Evolutionary conservation across 2,113 vertebrate species (phyloP), one percentile per base, ranked within the genome.

Genomic region (Atlantisia rogersi): DNA sequence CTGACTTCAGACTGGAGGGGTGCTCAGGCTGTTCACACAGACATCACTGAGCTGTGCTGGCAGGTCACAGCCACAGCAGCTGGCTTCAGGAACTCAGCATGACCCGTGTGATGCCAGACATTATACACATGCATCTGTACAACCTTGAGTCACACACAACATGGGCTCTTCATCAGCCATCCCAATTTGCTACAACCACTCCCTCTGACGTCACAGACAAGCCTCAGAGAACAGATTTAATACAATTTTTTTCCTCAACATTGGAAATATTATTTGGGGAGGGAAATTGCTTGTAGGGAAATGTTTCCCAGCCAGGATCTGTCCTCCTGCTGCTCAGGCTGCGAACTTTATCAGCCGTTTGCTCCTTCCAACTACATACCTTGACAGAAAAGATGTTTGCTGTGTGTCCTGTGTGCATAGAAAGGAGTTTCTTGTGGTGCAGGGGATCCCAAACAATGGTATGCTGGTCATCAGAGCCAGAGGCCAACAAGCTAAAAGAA

Each of bases 311-410:
- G 46, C 26, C 84, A 71, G 21, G 39, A 64, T 64, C 83, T 70
- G n/a, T 48, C 18, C 48, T 84, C 87, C 28, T 29, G 37, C 81
- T 88, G 29, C 53, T 69, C 40, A 13, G 19, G 56, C 10, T 77
- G 53, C 50, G 25, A 28, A n/a, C 81, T 83, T 78, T 67, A 17
- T 60, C 12, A 58, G 75, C 26, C 3, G 0, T 20, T 70, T 21
- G 8, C n/a, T 44, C 60, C 58, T 89, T 35, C 74, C 18, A 52
- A 78, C 53, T 58, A 68, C 88, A 96, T 95, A 99, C 99, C 99
- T 99, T 99, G 53, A 99, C 99, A 82, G 99, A 99, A 95, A 99
- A 99, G 96, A 99, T 99, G 97, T 99, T 99, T 89, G 99, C 99
- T 15, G 99, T 99, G 71, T 99, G 99, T 59, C 99, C 99, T 4